Evolutionary conservation across 1,140 invertebrate genomes (phyloP), one percentile per base, ranked within the genome.

Genomic region (Wiebesia pumilae): DNA sequence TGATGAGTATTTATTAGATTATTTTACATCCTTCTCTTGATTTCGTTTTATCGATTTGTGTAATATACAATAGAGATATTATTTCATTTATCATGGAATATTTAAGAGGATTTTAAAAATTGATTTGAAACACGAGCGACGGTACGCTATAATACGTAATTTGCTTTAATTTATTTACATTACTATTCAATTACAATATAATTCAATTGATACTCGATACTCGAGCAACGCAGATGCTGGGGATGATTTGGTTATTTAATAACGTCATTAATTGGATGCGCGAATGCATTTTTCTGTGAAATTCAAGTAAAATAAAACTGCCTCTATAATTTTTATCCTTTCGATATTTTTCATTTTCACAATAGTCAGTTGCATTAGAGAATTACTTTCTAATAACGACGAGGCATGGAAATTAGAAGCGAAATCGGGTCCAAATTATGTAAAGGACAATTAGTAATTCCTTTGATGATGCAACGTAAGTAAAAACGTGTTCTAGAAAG

Each of bases 401-500:
- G 12, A 43, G 27, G 1, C 14, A 38, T n/a, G 12, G 43, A n/a
- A 75, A 43, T 21, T 43, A 43, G 43, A 75, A 75, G 27, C 2
- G 43, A 75, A 43, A 71, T 38, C n/a, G 12, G 19, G 0, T 71
- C 35, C 7, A 38, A n/a, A n/a, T 71, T 71, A 71, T 24, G 33
- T 38, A 71, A 71, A 43, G n/a, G 16, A n/a, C 40, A 75, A 43
- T 75, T 75, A 75, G 35, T 43, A 43, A 21, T 10, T 43, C 7
- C 40, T n/a, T 71, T 24, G 35, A 16, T 75, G 71, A 75, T 38
- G 38, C 40, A 43, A 43, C 38, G 9, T n/a, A 71, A 75, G 71
- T 75, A 75, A 75, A 27, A 75, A 75, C 71, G n/a, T n/a, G 12
- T n/a, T 75, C 6, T 43, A n/a, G n/a, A 75, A 75, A 75, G 38